Evolutionary conservation across 1,140 invertebrate species (phyloP), one percentile per base, ranked within the genome.

Genomic region (Lasioglossum baleicum): DNA sequence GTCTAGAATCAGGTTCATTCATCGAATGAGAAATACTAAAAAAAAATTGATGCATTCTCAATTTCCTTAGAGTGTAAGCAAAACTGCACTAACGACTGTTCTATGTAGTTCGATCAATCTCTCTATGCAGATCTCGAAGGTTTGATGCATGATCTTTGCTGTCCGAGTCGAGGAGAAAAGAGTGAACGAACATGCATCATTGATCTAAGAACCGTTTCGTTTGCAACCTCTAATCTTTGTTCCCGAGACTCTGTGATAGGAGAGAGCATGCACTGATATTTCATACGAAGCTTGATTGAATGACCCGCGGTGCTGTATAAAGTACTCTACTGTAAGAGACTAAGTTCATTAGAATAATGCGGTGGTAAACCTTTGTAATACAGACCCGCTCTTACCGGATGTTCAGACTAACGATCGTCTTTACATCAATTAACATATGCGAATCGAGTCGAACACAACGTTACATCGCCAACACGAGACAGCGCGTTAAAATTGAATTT

Each of bases 381-480:
- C 84, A 85, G 84, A 85, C 80, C 83, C 84, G 75, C 65, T 86
- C 83, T 86, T 86, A 86, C 84, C 84, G 58, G 26, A 75, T 17
- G 70, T 61, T 76, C 84, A 20, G 65, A 74, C 53, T 82, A 75
- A 77, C 7, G 13, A 84, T 73, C 66, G 68, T 84, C 70, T 80
- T 56, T 68, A 81, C 20, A 85, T 82, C 35, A 13, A 71, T 81
- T 60, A 70, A 75, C 48, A 60, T 60, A 58, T 44, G 44, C 56
- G 68, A 75, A 83, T 58, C 58, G 3, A 58, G 42, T 56, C 53
- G 35, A 7, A 73, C 53, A 67, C 72, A 63, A 66, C 69, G 61
- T 84, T 81, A 80, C 22, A 22, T 35, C 35, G 7, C 8, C 11
- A 26, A 60, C 44, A 44, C 35, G 35, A 3, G 5, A 66, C 2